A percentile compares a stretch with the other conserved stretches of the same genome.
These are phyloP conservation scores for Patella depressa DNA, from an alignment of 2,888 invertebrate species.

Conservation along the genomic window DNA sequence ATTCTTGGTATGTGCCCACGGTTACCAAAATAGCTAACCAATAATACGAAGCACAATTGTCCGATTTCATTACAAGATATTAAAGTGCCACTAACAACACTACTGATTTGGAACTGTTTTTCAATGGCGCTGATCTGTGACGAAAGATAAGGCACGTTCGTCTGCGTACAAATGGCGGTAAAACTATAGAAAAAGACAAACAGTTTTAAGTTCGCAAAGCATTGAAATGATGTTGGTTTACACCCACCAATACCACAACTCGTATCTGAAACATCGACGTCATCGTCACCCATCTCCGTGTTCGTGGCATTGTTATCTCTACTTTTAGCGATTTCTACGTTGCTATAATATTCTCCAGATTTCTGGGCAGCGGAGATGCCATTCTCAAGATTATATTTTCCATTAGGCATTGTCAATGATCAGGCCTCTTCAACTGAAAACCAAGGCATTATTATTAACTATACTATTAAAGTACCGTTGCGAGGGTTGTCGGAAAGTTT, in stretches of 20 bases:
- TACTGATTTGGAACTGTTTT: constrained; percentile 46
- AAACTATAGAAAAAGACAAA: constrained; percentile 27
- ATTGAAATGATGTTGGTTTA: constrained; percentile 15
- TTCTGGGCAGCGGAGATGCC: too few species aligned
- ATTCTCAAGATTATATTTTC: too few species aligned
- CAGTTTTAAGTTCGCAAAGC: constrained; percentile 23
- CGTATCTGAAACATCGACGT: neutral
- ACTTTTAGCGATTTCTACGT: too few species aligned
- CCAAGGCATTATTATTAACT: too few species aligned
- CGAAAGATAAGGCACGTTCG: constrained; percentile 26
- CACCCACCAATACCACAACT: constrained; percentile 26
- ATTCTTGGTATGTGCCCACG: constrained; percentile 23
- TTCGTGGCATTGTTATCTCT: neutral
- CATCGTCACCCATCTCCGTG: neutral
- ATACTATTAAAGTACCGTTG: too few species aligned
- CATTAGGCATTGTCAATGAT: too few species aligned
- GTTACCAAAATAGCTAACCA: constrained; percentile 48
- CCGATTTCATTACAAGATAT: constrained; percentile 55
- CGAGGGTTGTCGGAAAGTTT: too few species aligned
- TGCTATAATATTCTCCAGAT: too few species aligned
- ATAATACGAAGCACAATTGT: constrained; percentile 45
- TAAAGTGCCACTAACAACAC: constrained; percentile 48
- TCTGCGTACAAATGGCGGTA: constrained; percentile 21
- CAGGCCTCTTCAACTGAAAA: too few species aligned
- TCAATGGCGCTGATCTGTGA: constrained; percentile 51